A percentile compares a stretch with the other conserved stretches of the same genome.
phyloP scores from a whole-genome alignment of 2,888 invertebrate genomes.

The Melangyna quadrimaculata region DNA sequence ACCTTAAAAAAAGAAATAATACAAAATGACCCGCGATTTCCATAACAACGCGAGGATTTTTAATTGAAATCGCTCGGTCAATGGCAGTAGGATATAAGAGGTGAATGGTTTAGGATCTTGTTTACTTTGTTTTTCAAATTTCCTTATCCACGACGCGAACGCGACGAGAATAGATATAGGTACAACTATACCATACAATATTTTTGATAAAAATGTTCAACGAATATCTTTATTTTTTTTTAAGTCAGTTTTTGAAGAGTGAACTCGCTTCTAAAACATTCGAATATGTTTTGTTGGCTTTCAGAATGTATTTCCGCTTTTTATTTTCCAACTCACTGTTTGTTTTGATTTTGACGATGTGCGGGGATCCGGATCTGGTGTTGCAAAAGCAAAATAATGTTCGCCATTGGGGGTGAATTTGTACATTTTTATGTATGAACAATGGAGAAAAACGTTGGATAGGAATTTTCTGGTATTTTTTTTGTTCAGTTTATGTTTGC shows the following conservation, averaged over 20 bases:
- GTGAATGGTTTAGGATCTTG: conserved; percentile 55
- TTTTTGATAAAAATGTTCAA: conserved; percentile 33
- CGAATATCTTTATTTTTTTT: conserved; percentile 20
- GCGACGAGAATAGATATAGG: no score
- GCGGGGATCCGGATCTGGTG: neutral
- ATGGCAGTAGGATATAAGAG: conserved; percentile 45
- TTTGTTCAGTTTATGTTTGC: neutral
- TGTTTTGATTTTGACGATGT: conserved; percentile 6
- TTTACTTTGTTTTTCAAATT: conserved; percentile 26
- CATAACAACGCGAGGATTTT: conserved; percentile 21
- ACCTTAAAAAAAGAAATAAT: neutral
- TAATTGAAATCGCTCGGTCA: conserved; percentile 67
- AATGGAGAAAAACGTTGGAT: conserved; percentile 4
- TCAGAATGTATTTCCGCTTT: neutral
- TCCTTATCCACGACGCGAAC: neutral
- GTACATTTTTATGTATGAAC: conserved; percentile 11
- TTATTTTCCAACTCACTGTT: conserved; percentile 38
- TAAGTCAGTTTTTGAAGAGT: neutral
- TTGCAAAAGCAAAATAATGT: conserved; percentile 28
- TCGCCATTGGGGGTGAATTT: neutral
- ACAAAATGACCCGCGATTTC: conserved; percentile 19
- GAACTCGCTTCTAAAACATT: conserved; percentile 25
- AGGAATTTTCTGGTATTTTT: neutral
- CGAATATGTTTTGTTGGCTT: conserved; percentile 27
- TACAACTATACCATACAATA: neutral